Evolutionary conservation across 2,797 vertebrate genomes (phyloP).

Genomic region (Acrossocheilus wenchowensis): DNA sequence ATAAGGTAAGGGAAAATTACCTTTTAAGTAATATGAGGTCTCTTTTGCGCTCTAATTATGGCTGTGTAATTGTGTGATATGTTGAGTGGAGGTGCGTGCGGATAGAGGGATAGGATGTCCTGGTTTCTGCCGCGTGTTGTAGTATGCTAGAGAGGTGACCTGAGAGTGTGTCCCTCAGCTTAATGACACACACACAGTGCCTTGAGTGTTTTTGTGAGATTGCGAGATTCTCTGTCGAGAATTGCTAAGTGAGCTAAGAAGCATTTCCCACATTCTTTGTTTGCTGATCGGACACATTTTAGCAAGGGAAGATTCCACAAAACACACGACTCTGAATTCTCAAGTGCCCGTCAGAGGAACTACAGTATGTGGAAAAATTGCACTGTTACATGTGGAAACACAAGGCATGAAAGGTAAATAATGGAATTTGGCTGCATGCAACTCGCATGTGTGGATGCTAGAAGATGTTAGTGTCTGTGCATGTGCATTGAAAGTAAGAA

Average conservation of each 20-base stretch:
- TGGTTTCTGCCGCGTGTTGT: slow-evolving; percentile 49
- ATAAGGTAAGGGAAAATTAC: slow-evolving; percentile 72
- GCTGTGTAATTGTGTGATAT: slow-evolving; percentile 67
- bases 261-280: slow-evolving; percentile 15
- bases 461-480: slow-evolving; percentile 50
- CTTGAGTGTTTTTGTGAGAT: slow-evolving; percentile 21
- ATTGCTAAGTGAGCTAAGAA: slow-evolving; percentile 15
- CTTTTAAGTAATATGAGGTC: slow-evolving; percentile 68
- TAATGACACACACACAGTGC: slow-evolving; percentile 53
- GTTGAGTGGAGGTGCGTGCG: slow-evolving; percentile 57
- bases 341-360: slow-evolving; percentile 4
- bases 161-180: slow-evolving; percentile 53
- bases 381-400: neutral
- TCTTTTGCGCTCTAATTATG: slow-evolving; percentile 72
- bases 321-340: neutral
- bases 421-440: slow-evolving; percentile 25
- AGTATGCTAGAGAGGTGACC: slow-evolving; percentile 35
- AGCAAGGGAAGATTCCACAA: slow-evolving; percentile 9
- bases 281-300: slow-evolving; percentile 25
- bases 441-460: slow-evolving; percentile 50
- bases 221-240: neutral
- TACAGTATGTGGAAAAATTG: neutral
- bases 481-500: slow-evolving; percentile 16
- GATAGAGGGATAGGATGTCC: slow-evolving; percentile 52
- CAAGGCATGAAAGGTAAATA: neutral